These are phyloP conservation scores for Seira musarum DNA, from an alignment of 2,888 invertebrate species.

Conservation along the genomic window DNA sequence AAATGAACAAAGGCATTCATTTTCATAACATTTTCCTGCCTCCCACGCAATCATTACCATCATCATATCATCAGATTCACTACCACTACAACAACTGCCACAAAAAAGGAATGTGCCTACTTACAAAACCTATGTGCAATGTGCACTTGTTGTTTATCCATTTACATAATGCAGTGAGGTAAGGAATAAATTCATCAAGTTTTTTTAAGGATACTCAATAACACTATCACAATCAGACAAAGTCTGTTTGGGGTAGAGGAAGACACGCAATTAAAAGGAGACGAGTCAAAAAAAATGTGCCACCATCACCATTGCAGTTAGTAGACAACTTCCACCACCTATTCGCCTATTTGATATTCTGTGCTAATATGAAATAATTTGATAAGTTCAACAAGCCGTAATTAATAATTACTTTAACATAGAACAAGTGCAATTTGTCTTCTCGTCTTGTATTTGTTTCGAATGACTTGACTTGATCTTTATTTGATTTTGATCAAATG, in stretches of 20 bases:
- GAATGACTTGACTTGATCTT: constrained; percentile 1
- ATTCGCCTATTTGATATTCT: not conserved
- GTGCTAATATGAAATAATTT: not conserved
- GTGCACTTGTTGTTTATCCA: not conserved
- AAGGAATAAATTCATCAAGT: not conserved
- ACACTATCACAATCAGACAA: too few relatives aligned
- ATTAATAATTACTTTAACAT: constrained; percentile 10
- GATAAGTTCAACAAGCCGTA: constrained; percentile 1
- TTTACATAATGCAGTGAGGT: not conserved
- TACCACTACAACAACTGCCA: not conserved
- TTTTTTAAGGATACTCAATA: too few relatives aligned
- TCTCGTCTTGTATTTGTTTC: not conserved
- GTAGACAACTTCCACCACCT: too few relatives aligned
- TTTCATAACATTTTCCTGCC: not conserved
- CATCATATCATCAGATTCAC: not conserved
- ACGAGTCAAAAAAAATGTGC: not conserved
- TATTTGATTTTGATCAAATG: not conserved
- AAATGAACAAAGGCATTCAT: not conserved
- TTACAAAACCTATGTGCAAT: too few relatives aligned
- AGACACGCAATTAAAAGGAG: not conserved
- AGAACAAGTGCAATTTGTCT: not conserved
- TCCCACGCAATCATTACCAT: constrained; percentile 4
- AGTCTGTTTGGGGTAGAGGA: too few relatives aligned
- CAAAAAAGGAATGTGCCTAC: not conserved
- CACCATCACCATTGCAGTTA: too few relatives aligned